Conservation (phyloP, 2,888 invertebrate species). For the Tolmerus cingulatus region DNA sequence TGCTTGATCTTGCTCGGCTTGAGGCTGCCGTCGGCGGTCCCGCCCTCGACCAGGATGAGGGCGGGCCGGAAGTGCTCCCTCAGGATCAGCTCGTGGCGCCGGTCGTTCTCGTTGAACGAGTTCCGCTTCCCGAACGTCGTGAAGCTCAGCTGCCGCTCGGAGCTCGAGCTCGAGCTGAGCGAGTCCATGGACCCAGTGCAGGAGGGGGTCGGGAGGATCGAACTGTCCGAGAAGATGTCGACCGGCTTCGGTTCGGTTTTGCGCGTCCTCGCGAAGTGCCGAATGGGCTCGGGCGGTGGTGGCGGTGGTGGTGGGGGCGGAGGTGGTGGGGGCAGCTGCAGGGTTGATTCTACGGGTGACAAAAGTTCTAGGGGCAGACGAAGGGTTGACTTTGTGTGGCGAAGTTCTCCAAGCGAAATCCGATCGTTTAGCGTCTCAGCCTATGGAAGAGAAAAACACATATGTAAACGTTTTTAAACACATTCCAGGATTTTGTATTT, state of each 20-base stretch:
- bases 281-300: background rate
- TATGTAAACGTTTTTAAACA: background rate
- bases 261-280: background rate
- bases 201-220: constrained; percentile 49
- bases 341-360: background rate
- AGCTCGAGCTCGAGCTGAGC: constrained; percentile 50
- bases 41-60: constrained; percentile 45
- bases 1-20: constrained; percentile 48
- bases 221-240: constrained; percentile 25
- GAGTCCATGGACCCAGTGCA: constrained; percentile 53
- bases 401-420: constrained; percentile 50
- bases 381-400: constrained; percentile 50
- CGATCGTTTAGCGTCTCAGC: constrained; percentile 51
- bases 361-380: constrained; percentile 49
- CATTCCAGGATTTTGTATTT: too few species aligned
- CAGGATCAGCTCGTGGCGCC: background rate
- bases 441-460: constrained; percentile 34
- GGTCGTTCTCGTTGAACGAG: constrained; percentile 38
- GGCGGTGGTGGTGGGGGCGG: background rate
- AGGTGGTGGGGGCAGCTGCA: background rate
- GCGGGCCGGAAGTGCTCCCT: constrained; percentile 37
- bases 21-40: constrained; percentile 18
- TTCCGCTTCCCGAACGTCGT: constrained; percentile 50
- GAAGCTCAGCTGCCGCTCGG: constrained; percentile 47
- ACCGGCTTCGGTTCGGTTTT: background rate